Percentiles rank a stretch among this genome's conserved stretches.
These are phyloP conservation scores for Actinernus sp. DNA, from an alignment of 92 coral and sea anemone species.

Conservation along the genomic window DNA sequence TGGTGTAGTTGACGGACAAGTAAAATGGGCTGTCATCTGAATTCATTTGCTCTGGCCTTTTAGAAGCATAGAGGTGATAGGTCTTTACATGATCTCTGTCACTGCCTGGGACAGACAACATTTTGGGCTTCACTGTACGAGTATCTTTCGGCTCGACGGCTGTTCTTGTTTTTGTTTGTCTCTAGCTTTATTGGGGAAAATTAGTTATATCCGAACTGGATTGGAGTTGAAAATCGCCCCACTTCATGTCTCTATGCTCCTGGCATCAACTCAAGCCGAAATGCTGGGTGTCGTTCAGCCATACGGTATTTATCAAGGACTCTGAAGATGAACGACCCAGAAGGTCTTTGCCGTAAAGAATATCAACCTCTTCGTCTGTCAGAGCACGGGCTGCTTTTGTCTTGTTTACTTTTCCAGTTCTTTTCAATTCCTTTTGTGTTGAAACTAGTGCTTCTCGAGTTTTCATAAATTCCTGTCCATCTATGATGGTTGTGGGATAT, in stretches of 20 bases:
- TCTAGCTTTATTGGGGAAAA: slow-evolving; percentile 31
- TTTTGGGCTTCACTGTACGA: slow-evolving; percentile 37
- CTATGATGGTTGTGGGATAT: too few relatives aligned
- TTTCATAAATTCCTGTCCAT: too few relatives aligned
- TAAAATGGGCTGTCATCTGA: slow-evolving; percentile 33
- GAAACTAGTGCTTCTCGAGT: slow-evolving; percentile 1
- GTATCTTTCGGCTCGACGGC: slow-evolving; percentile 39
- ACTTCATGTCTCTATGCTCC: too few relatives aligned
- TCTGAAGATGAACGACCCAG: too few relatives aligned
- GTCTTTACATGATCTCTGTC: slow-evolving; percentile 46
- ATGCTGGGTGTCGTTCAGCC: too few relatives aligned
- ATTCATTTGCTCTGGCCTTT: slow-evolving; percentile 49
- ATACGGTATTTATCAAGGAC: too few relatives aligned
- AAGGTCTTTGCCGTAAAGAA: too few relatives aligned
- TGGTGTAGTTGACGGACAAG: slow-evolving; percentile 28
- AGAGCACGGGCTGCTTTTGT: slow-evolving; percentile 5
- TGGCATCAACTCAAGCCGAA: too few relatives aligned
- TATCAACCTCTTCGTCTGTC: not conserved
- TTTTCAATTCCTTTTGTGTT: slow-evolving; percentile 10
- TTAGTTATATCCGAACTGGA: too few relatives aligned
- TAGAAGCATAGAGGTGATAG: slow-evolving; percentile 33
- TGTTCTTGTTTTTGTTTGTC: slow-evolving; percentile 60
- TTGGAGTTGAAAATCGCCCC: too few relatives aligned
- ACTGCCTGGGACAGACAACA: slow-evolving; percentile 48
- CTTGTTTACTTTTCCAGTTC: not conserved